Evolutionary conservation across 2,888 invertebrate genomes (phyloP), one percentile per base, ranked within the genome.

Genomic region (Lamellibrachia satsuma): DNA sequence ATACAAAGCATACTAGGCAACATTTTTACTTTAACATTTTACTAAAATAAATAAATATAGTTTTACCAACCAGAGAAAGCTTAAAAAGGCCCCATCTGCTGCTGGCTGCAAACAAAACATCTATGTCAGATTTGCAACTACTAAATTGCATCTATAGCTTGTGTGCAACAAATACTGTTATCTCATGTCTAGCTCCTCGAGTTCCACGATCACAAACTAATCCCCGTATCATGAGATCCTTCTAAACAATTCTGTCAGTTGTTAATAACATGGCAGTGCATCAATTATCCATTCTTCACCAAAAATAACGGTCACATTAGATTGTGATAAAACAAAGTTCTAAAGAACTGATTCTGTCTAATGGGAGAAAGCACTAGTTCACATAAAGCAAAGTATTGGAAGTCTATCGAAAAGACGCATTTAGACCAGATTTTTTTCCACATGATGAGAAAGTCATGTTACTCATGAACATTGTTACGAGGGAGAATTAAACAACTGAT

Each of bases 171-270:
- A 75, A 75, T 15, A 75, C 75, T 75, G 75, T 22, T n/a, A 22
- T 75, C 75, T 75, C 75, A 75, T 22, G 75, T 75, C 75, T 75
- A 4, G 22, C 75, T 75, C 75, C 75, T 22, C 22, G 75, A 75
- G 4, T 75, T 15, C 75, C 75, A 15, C n/a, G 22, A 75, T n/a
- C 75, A 75, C 75, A 75, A 15, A 75, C n/a, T 75, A 15, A 75
- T 75, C 75, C 57, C 75, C 75, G n/a, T 75, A 75, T 75, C 75
- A 75, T 22, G 75, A 75, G 75, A 75, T 75, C 75, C 75, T 22
- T 22, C 2, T 75, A 75, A 75, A 75, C 75, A 75, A 75, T 75
- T 9, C 55, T 9, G 55, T 55, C 55, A 55, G 8, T 55, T 55
- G 55, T 75, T 75, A 22, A 75, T n/a, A 75, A 75, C 75, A 75